These are phyloP conservation scores for Podocnemis expansa DNA, from an alignment of 2,113 vertebrate genomes.

Conservation along the genomic window DNA sequence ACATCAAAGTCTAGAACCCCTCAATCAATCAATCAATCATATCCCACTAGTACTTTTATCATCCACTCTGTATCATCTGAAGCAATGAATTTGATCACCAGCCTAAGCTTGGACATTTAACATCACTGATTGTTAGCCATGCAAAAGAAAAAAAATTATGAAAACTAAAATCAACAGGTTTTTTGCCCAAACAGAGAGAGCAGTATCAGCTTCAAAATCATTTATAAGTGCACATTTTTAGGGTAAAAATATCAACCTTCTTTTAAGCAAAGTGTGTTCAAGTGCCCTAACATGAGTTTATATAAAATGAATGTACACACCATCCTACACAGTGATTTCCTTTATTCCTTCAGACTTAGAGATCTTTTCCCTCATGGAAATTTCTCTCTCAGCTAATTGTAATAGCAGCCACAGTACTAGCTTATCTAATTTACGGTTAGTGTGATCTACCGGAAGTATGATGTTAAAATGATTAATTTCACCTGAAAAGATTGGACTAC, in stretches of 20 bases:
- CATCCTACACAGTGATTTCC: constrained; percentile 11
- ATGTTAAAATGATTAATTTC: constrained; percentile 68
- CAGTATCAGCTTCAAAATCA: constrained; percentile 40
- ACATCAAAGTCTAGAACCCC: no score
- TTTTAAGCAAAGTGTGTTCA: not conserved
- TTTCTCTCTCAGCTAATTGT: constrained; percentile 38
- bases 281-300: not conserved
- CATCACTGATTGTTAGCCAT: no score
- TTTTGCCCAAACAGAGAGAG: not conserved
- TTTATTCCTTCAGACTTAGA: constrained; percentile 27
- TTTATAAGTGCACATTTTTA: constrained; percentile 22
- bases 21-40: no score
- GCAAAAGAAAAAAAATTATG: no score
- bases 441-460: constrained; percentile 33
- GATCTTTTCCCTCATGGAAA: constrained; percentile 9
- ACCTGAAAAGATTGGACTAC: constrained; percentile 50
- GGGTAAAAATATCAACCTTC: not conserved
- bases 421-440: constrained; percentile 29
- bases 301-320: not conserved
- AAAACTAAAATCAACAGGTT: no score
- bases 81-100: no score
- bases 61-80: no score
- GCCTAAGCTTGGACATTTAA: no score
- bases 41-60: no score
- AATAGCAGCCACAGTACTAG: constrained; percentile 8